These are phyloP conservation scores for Saturnia pavonia DNA, from an alignment of 2,888 invertebrate species.

Conservation along the genomic window DNA sequence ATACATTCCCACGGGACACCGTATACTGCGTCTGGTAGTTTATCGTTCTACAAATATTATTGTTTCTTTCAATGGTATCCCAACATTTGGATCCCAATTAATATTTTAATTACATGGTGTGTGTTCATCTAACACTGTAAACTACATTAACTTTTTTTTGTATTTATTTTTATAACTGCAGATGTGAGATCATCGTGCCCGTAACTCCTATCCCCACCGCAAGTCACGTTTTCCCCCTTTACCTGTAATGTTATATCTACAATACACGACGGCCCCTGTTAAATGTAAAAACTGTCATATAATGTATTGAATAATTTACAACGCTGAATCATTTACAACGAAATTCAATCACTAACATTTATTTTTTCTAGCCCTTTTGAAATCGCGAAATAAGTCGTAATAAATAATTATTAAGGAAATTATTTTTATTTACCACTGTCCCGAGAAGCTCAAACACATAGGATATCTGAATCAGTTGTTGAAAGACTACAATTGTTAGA, in stretches of 20 bases:
- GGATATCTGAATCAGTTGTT: constrained; percentile 44
- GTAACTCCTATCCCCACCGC: no score
- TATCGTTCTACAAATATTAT: constrained; percentile 23
- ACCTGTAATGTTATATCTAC: no score
- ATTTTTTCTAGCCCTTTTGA: no score
- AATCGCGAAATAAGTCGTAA: not conserved
- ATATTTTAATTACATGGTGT: no score
- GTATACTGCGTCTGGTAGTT: constrained; percentile 21
- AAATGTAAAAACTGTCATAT: no score
- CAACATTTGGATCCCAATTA: not conserved
- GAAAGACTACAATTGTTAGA: constrained; percentile 36
- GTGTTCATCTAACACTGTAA: not conserved
- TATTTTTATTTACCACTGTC: constrained; percentile 31
- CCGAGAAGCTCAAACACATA: constrained; percentile 41
- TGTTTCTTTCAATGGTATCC: not conserved
- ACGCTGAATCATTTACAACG: no score
- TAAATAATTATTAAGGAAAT: not conserved
- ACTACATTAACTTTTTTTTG: not conserved
- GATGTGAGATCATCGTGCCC: no score
- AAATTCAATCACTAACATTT: no score
- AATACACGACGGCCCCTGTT: no score
- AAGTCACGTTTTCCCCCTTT: no score
- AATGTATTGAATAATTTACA: no score
- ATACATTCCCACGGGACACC: constrained; percentile 38
- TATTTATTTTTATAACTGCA: not conserved